A percentile compares a stretch with the other conserved stretches of the same genome.
phyloP scores from a whole-genome alignment of 1,140 invertebrate genomes.

The Hylaeus anthracinus region DNA sequence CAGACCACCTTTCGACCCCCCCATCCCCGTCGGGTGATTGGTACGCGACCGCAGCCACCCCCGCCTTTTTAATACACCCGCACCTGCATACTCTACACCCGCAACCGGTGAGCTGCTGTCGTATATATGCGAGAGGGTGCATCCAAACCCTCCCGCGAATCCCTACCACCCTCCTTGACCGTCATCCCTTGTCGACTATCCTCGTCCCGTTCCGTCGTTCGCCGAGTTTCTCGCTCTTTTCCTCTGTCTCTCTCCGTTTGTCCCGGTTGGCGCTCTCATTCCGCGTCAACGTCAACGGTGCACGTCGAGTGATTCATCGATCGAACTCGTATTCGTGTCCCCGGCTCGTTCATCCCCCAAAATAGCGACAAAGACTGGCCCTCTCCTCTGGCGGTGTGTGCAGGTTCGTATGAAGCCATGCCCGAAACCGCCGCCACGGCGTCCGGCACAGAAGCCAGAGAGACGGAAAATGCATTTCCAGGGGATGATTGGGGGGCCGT shows the following conservation, averaged over 20 bases:
- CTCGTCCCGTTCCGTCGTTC: constrained; percentile 2
- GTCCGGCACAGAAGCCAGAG: constrained; percentile 57
- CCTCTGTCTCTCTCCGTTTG: constrained; percentile 35
- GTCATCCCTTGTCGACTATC: constrained; percentile 5
- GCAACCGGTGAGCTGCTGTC: constrained; percentile 61
- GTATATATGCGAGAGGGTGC: constrained; percentile 55
- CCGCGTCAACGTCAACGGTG: constrained; percentile 72
- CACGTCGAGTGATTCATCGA: constrained; percentile 76
- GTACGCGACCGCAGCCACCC: constrained; percentile 74
- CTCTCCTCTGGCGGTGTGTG: constrained; percentile 32
- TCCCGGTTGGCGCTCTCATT: constrained; percentile 57
- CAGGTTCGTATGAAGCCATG: constrained; percentile 40
- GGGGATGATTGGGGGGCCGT: constrained; percentile 51
- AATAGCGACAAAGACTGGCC: constrained; percentile 73
- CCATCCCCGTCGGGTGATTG: constrained; percentile 71
- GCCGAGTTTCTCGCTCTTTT: constrained; percentile 5
- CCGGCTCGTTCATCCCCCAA: constrained; percentile 64
- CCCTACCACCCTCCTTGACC: constrained; percentile 15
- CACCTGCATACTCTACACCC: constrained; percentile 69
- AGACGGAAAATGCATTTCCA: constrained; percentile 65
- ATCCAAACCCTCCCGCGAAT: constrained; percentile 40
- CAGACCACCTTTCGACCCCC: constrained; percentile 51
- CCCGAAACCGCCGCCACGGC: constrained; percentile 58
- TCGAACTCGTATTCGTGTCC: constrained; percentile 67
- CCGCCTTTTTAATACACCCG: constrained; percentile 76